These are phyloP conservation scores for Beris chalybata DNA, from an alignment of 2,888 invertebrate genomes.

Conservation along the genomic window DNA sequence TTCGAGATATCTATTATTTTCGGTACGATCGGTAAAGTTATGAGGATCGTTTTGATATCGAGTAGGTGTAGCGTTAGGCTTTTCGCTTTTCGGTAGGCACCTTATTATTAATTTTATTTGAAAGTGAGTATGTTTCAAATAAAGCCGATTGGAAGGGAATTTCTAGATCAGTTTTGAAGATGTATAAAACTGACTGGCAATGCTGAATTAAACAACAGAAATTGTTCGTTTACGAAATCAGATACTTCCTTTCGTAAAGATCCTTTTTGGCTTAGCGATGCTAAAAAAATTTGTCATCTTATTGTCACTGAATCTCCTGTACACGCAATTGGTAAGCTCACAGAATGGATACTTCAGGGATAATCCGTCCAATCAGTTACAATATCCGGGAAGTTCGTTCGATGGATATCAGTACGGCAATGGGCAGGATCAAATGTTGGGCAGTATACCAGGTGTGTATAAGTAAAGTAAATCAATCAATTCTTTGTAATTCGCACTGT, in stretches of 20 bases:
- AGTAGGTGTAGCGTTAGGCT: too few relatives aligned
- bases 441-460: constrained; percentile 6
- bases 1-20: too few relatives aligned
- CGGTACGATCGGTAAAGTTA: too few relatives aligned
- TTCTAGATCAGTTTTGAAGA: not conserved
- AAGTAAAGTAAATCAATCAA: not conserved
- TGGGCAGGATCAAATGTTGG: constrained; percentile 2
- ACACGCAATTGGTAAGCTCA: not conserved
- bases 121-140: not conserved
- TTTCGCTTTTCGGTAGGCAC: too few relatives aligned
- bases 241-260: not conserved
- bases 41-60: too few relatives aligned
- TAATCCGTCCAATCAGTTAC: not conserved
- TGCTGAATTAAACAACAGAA: not conserved
- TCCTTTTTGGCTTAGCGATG: not conserved
- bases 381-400: constrained; percentile 4
- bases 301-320: not conserved
- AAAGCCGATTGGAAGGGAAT: not conserved
- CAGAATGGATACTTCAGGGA: constrained; percentile 5
- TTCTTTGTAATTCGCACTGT: not conserved
- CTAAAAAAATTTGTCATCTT: not conserved
- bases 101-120: not conserved
- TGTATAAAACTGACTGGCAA: not conserved
- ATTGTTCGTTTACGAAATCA: not conserved
- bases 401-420: constrained; percentile 8